Percentiles rank a stretch among this genome's conserved stretches.
phyloP scores from a whole-genome alignment of 2,113 vertebrate species.

The Microtus ochrogaster region DNA sequence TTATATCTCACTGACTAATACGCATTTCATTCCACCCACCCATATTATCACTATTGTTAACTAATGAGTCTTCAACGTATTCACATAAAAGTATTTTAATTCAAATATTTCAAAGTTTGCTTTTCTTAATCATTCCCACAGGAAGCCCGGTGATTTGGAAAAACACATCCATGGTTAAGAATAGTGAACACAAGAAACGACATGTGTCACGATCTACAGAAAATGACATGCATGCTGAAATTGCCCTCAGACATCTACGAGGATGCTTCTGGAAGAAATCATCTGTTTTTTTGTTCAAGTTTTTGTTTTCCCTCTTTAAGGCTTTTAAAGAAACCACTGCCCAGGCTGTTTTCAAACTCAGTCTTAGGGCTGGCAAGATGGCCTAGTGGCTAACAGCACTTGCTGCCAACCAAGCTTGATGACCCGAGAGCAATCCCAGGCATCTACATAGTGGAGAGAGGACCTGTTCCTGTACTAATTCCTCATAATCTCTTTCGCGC shows the following conservation, averaged over 20 bases:
- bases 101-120: slow-evolving; percentile 44
- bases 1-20: slow-evolving; percentile 35
- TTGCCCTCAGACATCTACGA: fast-evolving
- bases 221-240: neutral
- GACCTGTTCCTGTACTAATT: neutral
- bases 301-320: neutral
- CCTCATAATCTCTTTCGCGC: neutral
- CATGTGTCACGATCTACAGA: neutral
- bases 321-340: no score
- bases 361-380: no score
- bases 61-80: neutral
- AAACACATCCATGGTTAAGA: slow-evolving; percentile 3
- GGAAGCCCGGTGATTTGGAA: neutral
- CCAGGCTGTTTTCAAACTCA: neutral
- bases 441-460: neutral
- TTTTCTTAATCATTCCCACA: neutral
- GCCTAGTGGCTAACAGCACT: neutral
- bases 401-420: neutral
- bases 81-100: slow-evolving; percentile 23
- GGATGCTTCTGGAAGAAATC: neutral
- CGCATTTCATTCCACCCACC: neutral
- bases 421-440: neutral
- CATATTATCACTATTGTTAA: slow-evolving; percentile 31
- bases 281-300: neutral
- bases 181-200: neutral